Conservation (phyloP, 1,140 invertebrate genomes). For the Aplysia californica region DNA sequence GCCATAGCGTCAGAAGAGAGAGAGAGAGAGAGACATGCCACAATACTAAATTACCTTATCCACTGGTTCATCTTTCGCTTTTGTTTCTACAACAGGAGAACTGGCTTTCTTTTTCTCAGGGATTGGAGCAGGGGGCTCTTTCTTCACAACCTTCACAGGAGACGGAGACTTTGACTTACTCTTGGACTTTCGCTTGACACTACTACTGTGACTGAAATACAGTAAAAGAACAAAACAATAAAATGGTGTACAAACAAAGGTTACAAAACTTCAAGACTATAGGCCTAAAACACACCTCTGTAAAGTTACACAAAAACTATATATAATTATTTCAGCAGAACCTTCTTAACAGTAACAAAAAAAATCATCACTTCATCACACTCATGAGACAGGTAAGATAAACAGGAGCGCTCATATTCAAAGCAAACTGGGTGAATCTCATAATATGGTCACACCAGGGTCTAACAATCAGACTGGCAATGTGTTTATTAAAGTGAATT, state of each 20-base stretch:
- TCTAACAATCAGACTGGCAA: too few relatives aligned
- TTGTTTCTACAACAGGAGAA: constrained; percentile 44
- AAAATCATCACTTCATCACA: not conserved
- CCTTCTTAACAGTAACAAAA: not conserved
- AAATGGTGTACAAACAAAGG: not conserved
- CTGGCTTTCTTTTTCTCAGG: constrained; percentile 39
- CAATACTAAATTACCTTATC: too few relatives aligned
- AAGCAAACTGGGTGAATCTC: too few relatives aligned
- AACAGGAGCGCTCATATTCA: too few relatives aligned
- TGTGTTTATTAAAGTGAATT: too few relatives aligned
- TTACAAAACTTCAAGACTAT: not conserved
- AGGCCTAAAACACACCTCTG: not conserved
- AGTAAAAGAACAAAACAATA: not conserved
- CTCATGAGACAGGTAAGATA: too few relatives aligned
- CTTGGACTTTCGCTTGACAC: constrained; percentile 30
- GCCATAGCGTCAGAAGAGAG: too few relatives aligned
- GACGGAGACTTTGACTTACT: constrained; percentile 30
- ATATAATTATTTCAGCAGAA: not conserved
- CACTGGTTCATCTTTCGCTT: constrained; percentile 63
- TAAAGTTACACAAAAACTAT: not conserved
- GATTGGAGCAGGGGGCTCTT: constrained; percentile 34
- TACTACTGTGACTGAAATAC: not conserved
- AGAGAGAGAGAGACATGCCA: too few relatives aligned
- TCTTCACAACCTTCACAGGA: constrained; percentile 15
- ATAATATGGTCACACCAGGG: too few relatives aligned